Percentiles rank a stretch among this genome's conserved stretches.
Evolutionary conservation across 2,888 invertebrate genomes (phyloP).

Genomic region (Aromia moschata): DNA sequence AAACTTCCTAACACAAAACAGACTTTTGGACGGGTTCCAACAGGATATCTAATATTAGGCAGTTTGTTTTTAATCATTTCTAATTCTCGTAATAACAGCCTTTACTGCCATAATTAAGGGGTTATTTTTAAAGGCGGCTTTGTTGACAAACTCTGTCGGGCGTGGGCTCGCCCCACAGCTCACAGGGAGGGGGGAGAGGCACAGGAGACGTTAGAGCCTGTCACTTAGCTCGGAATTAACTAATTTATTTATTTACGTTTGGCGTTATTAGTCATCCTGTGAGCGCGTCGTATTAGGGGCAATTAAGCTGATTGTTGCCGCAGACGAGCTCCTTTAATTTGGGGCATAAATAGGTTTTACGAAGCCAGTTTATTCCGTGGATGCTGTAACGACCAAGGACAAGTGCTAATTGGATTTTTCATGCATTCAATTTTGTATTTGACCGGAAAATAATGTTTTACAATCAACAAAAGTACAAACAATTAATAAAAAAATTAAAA

Average conservation of each 20-base stretch:
- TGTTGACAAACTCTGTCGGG: conserved; percentile 31
- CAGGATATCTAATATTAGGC: conserved; percentile 63
- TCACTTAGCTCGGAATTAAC: not conserved
- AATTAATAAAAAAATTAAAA: too few relatives aligned
- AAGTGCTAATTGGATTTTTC: not conserved
- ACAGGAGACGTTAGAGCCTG: not conserved
- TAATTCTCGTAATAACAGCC: conserved; percentile 53
- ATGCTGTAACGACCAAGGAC: not conserved
- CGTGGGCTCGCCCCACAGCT: conserved; percentile 15
- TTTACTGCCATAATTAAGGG: conserved; percentile 45
- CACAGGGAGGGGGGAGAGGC: conserved; percentile 15
- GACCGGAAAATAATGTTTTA: too few relatives aligned
- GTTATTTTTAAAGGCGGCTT: conserved; percentile 42
- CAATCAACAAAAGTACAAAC: too few relatives aligned
- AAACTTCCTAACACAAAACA: conserved; percentile 58
- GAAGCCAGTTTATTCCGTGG: not conserved
- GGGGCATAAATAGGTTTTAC: not conserved
- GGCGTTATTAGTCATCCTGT: not conserved
- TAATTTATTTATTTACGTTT: conserved; percentile 1
- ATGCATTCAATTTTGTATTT: too few relatives aligned
- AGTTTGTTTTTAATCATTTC: conserved; percentile 58
- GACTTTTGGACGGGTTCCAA: conserved; percentile 57
- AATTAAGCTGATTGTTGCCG: not conserved
- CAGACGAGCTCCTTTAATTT: not conserved
- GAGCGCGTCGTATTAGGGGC: not conserved